Evolutionary conservation across 2,797 vertebrate species (phyloP).

Genomic region (Anguilla marmorata): DNA sequence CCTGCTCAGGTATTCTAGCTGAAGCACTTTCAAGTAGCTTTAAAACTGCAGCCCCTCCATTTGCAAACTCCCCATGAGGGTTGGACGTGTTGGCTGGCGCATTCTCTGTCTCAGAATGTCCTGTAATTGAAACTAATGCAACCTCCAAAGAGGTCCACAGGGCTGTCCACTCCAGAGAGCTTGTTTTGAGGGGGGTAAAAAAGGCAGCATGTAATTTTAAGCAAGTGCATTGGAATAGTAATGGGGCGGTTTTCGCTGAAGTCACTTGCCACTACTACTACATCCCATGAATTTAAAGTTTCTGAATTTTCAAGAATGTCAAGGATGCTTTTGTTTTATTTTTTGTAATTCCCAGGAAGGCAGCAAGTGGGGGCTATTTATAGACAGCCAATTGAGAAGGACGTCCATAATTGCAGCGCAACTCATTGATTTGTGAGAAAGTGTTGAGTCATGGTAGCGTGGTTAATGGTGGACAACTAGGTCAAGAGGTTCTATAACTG

Average conservation of each 20-base stretch:
- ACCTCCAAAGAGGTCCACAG: neutral
- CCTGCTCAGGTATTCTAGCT: constrained; percentile 40
- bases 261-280: neutral
- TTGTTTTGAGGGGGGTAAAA: neutral
- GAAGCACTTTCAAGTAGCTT: constrained; percentile 48
- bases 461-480: constrained; percentile 24
- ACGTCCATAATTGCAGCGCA: neutral
- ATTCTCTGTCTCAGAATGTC: constrained; percentile 23
- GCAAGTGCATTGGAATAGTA: neutral
- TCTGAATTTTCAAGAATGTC: neutral
- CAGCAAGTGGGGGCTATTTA: constrained; percentile 1
- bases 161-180: neutral
- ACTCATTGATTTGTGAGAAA: neutral
- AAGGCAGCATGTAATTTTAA: neutral
- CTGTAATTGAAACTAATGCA: constrained; percentile 32
- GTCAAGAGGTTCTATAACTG: constrained; percentile 5
- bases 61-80: constrained; percentile 25
- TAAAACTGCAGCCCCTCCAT: constrained; percentile 35
- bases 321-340: neutral
- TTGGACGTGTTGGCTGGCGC: constrained; percentile 11
- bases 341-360: neutral
- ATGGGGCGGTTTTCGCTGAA: neutral
- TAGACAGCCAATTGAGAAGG: neutral
- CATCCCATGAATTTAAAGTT: constrained; percentile 4
- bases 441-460: constrained; percentile 17